Conservation (phyloP, 2,113 vertebrate species). For the Paratilapia polleni region DNA sequence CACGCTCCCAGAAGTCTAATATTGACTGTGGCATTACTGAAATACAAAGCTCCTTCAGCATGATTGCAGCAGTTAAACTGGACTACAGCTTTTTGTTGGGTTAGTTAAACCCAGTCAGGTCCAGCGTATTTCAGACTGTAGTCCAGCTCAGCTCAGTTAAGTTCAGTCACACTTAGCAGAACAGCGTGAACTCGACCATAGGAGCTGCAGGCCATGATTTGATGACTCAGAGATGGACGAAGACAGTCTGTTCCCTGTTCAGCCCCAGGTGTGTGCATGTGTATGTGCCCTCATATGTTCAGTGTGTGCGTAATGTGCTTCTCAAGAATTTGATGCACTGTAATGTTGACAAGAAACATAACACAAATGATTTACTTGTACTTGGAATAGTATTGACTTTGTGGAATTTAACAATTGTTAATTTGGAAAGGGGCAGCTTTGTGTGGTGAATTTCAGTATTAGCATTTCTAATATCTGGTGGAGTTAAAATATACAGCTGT, state of each 20-base stretch:
- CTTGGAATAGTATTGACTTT: no score
- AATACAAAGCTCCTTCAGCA: not conserved
- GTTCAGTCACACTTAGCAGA: constrained; percentile 34
- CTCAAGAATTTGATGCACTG: not conserved
- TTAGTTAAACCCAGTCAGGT: not conserved
- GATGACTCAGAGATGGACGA: constrained; percentile 54
- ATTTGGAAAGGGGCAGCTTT: not conserved
- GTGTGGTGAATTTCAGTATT: not conserved
- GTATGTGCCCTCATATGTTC: not conserved
- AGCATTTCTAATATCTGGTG: not conserved
- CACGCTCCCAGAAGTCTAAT: not conserved
- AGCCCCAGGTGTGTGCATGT: constrained; percentile 38
- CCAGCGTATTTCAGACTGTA: not conserved
- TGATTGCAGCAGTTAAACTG: not conserved
- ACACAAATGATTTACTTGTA: not conserved
- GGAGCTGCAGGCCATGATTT: constrained; percentile 41
- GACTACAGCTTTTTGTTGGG: not conserved
- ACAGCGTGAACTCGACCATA: constrained; percentile 35
- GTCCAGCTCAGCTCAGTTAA: not conserved
- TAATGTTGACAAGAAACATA: not conserved
- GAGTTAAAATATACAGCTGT: not conserved
- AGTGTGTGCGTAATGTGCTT: not conserved
- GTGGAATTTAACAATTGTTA: not conserved
- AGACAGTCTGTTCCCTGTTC: constrained; percentile 54
- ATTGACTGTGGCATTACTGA: not conserved